These are phyloP conservation scores for Bungarus multicinctus DNA, from an alignment of 2,113 vertebrate genomes.

Conservation along the genomic window DNA sequence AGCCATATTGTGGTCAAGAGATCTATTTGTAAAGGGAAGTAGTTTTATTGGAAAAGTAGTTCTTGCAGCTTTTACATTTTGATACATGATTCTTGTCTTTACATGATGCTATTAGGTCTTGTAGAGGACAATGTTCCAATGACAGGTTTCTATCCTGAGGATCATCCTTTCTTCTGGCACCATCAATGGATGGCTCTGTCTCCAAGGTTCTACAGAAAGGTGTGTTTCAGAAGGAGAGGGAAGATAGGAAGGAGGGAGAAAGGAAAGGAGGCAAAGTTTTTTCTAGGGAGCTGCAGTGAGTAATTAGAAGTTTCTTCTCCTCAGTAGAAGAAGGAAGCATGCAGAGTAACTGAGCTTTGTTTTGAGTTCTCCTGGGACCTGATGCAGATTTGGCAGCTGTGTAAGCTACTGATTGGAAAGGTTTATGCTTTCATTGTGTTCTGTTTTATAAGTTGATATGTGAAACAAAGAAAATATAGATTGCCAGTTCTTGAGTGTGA, in stretches of 20 bases:
- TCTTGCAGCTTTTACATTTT: background rate
- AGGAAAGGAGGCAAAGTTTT: background rate
- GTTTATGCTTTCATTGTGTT: background rate
- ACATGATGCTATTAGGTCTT: background rate
- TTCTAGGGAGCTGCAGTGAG: background rate
- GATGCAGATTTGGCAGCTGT: background rate
- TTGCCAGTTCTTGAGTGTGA: background rate
- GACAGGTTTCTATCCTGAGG: background rate
- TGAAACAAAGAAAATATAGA: background rate
- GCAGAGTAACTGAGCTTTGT: background rate
- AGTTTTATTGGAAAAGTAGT: background rate
- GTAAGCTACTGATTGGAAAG: background rate
- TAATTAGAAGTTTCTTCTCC: background rate
- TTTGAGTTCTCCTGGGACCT: background rate
- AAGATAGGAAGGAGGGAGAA: too few species aligned
- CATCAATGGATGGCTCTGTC: background rate
- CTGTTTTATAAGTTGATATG: background rate
- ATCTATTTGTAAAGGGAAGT: background rate
- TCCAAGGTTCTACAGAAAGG: background rate
- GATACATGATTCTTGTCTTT: background rate
- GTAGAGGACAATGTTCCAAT: background rate
- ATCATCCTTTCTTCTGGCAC: background rate
- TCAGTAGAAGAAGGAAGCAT: background rate
- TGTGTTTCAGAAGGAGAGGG: background rate
- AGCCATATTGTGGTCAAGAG: background rate